Evolutionary conservation across 2,113 vertebrate genomes (phyloP).

Genomic region (Protobothrops flavoviridis): DNA sequence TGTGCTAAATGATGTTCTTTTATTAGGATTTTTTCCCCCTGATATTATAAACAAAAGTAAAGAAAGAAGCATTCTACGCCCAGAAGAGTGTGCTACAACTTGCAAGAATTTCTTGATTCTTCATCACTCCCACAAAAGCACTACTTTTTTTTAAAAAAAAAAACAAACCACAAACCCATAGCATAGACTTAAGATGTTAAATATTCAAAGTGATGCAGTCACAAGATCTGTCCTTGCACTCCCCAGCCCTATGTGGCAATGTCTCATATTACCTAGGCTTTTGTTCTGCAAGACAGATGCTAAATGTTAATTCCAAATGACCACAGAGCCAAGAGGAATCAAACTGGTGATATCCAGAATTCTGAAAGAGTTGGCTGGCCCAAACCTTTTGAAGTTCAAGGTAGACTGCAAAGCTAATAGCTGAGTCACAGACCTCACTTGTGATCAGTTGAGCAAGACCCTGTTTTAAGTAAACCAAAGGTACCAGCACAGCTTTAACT

Average conservation of each 20-base stretch:
- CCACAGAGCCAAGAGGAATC: slow-evolving; percentile 55
- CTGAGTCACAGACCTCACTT: not conserved
- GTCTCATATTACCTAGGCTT: slow-evolving; percentile 43
- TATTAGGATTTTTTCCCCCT: not conserved
- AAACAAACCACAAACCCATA: accelerated
- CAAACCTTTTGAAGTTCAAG: slow-evolving; percentile 42
- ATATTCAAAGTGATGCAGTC: slow-evolving; percentile 36
- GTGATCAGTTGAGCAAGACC: slow-evolving; percentile 12
- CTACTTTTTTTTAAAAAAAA: not conserved
- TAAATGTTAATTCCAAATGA: slow-evolving; percentile 63
- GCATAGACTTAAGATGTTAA: slow-evolving; percentile 28
- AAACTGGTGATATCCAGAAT: slow-evolving; percentile 54
- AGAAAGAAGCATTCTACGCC: not conserved
- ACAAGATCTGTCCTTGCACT: slow-evolving; percentile 33
- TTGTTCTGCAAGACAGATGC: slow-evolving; percentile 34
- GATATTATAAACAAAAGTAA: not conserved
- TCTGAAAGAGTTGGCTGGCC: slow-evolving; percentile 18
- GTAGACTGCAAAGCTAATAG: slow-evolving; percentile 24
- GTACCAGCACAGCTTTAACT: not conserved
- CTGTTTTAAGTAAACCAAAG: slow-evolving; percentile 34
- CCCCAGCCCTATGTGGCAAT: not conserved
- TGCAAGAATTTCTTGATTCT: not conserved
- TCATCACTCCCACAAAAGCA: not conserved
- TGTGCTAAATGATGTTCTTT: not conserved
- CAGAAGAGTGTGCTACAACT: not conserved